Evolutionary conservation across 2,797 vertebrate genomes (phyloP).

Genomic region (Pangasius larnaudii): DNA sequence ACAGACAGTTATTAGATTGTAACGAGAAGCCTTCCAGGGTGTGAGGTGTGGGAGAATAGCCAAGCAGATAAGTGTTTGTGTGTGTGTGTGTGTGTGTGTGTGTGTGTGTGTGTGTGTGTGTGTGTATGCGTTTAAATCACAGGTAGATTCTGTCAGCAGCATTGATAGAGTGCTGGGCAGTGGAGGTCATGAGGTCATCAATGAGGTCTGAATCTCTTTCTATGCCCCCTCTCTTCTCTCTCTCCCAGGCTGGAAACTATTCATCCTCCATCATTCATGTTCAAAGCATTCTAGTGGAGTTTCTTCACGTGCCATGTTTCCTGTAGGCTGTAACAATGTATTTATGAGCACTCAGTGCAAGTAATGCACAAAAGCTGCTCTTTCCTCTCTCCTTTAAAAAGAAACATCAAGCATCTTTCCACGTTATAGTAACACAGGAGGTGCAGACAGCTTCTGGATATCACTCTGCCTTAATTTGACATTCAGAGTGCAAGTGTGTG

Average conservation of each 20-base stretch:
- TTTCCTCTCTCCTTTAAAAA: slow-evolving; percentile 30
- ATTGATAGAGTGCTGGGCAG: slow-evolving; percentile 41
- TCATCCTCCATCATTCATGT: slow-evolving; percentile 67
- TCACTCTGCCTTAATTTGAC: slow-evolving; percentile 55
- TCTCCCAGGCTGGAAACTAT: slow-evolving; percentile 63
- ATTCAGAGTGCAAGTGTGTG: slow-evolving; percentile 44
- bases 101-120: background rate
- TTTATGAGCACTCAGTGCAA: slow-evolving; percentile 63
- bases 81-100: background rate
- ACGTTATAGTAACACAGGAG: slow-evolving; percentile 17
- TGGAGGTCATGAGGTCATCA: slow-evolving; percentile 65
- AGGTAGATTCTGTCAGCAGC: slow-evolving; percentile 22
- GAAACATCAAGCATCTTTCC: slow-evolving; percentile 65
- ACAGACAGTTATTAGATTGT: slow-evolving; percentile 87
- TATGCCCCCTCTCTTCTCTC: background rate
- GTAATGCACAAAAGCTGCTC: slow-evolving; percentile 61
- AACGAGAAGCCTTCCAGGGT: slow-evolving; percentile 73
- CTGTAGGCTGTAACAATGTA: slow-evolving; percentile 59
- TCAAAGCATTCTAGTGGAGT: slow-evolving; percentile 54
- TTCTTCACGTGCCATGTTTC: slow-evolving; percentile 60
- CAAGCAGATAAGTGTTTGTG: background rate
- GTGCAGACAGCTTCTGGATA: slow-evolving; percentile 19
- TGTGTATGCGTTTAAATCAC: background rate
- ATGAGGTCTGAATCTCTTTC: slow-evolving; percentile 53
- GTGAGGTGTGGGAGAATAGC: slow-evolving; percentile 25